phyloP scores from a whole-genome alignment of 2,113 vertebrate species.

The Hemichromis elongatus region DNA sequence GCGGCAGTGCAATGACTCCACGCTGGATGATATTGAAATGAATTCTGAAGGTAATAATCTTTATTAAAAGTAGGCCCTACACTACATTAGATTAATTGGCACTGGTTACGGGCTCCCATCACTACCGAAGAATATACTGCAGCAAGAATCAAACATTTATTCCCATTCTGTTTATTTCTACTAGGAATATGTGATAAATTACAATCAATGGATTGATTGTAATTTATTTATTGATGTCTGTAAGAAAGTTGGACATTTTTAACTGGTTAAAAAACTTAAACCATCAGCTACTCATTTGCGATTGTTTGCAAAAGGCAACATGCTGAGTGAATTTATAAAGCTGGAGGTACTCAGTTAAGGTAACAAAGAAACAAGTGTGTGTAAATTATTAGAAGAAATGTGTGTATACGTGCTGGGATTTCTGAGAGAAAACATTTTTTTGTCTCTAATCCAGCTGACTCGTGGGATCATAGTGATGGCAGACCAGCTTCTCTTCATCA shows the following conservation, averaged over 20 bases:
- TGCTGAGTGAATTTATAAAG: neutral
- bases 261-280: fast-evolving
- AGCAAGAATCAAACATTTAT: too few species aligned
- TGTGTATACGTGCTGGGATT: fast-evolving
- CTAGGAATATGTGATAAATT: too few species aligned
- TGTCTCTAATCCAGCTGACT: fast-evolving
- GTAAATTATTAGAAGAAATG: neutral
- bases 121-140: fast-evolving
- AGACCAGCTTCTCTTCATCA: neutral
- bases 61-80: neutral
- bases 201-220: too few species aligned
- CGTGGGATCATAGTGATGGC: fast-evolving
- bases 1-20: neutral
- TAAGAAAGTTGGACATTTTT: neutral
- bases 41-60: conserved; percentile 7
- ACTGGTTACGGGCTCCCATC: fast-evolving
- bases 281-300: neutral
- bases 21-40: neutral
- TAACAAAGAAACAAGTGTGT: neutral
- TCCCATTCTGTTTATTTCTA: too few species aligned
- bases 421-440: neutral
- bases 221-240: too few species aligned
- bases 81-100: neutral
- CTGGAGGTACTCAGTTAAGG: neutral
- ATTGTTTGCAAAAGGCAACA: neutral